These are phyloP conservation scores for Actias luna DNA, from an alignment of 2,888 invertebrate species.

Conservation along the genomic window DNA sequence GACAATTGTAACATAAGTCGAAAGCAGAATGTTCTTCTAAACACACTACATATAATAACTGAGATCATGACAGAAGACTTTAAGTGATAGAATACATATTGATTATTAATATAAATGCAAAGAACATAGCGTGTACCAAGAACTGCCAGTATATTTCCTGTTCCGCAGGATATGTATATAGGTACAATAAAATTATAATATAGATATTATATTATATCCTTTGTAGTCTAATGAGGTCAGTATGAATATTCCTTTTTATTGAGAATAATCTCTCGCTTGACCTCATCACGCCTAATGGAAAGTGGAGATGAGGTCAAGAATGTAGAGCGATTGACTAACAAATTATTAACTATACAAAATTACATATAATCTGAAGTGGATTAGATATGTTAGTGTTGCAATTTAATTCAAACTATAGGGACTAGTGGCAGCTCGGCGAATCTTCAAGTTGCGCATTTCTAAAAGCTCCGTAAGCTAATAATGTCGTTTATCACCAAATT, in stretches of 20 bases:
- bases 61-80: background rate
- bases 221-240: background rate
- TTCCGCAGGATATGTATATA: background rate
- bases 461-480: background rate
- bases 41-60: no score
- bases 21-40: no score
- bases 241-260: background rate
- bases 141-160: background rate
- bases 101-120: background rate
- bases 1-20: no score
- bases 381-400: background rate
- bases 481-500: background rate
- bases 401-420: background rate
- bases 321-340: background rate
- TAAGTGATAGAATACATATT: background rate
- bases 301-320: slow-evolving; percentile 2
- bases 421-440: background rate
- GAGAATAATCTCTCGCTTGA: background rate
- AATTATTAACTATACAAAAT: slow-evolving; percentile 2
- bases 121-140: background rate
- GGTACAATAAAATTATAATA: slow-evolving; percentile 1
- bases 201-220: background rate
- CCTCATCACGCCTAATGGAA: background rate
- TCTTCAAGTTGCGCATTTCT: background rate
- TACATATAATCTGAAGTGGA: background rate